These are phyloP conservation scores for Mechanitis messenoides DNA, from an alignment of 2,888 invertebrate species.

Conservation along the genomic window DNA sequence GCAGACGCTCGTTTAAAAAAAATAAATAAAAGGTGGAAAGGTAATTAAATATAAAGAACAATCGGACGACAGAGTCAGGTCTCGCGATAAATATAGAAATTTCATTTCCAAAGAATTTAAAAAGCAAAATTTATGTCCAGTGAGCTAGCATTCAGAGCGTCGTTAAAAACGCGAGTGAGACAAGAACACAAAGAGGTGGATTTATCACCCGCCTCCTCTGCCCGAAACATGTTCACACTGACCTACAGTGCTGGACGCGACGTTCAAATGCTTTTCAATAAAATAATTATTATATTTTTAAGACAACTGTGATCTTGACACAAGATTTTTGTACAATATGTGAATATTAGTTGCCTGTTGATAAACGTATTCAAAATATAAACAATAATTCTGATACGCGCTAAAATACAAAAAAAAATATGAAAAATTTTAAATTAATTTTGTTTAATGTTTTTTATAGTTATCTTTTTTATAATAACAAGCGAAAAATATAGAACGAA, in stretches of 20 bases:
- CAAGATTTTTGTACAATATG: neutral
- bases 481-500: constrained; percentile 1
- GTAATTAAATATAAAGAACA: constrained; percentile 14
- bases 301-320: neutral
- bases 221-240: constrained; percentile 52
- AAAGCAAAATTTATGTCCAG: constrained; percentile 18
- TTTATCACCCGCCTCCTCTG: constrained; percentile 65
- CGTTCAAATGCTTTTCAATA: neutral
- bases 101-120: constrained; percentile 25
- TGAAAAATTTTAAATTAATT: no score
- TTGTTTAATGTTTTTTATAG: no score
- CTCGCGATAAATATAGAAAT: constrained; percentile 9
- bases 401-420: no score
- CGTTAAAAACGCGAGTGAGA: constrained; percentile 42
- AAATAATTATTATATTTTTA: neutral
- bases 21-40: no score
- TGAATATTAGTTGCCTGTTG: no score
- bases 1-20: no score
- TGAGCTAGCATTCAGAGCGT: constrained; percentile 34
- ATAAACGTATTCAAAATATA: no score
- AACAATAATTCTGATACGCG: no score
- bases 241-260: constrained; percentile 35
- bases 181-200: constrained; percentile 62
- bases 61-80: constrained; percentile 10
- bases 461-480: no score